phyloP scores from a whole-genome alignment of 1,140 invertebrate genomes.

The Tetragnatha versicolor region DNA sequence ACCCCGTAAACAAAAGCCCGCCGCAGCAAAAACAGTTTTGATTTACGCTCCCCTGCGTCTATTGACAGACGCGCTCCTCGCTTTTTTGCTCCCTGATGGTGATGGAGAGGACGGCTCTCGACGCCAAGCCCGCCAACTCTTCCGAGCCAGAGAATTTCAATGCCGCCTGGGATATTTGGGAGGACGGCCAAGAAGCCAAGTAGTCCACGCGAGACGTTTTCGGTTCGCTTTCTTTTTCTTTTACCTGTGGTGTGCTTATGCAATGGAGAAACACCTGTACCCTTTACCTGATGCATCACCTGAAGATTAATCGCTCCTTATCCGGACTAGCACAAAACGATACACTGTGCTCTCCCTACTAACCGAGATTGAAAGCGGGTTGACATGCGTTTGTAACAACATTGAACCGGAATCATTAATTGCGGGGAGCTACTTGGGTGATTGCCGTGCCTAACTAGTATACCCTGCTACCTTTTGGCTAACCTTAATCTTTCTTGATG shows the following conservation, averaged over 20 bases:
- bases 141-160: slow-evolving; percentile 22
- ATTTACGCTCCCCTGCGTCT: slow-evolving; percentile 1
- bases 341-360: too few species aligned
- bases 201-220: background rate
- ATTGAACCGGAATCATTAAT: too few species aligned
- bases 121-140: slow-evolving; percentile 29
- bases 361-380: too few species aligned
- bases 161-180: slow-evolving; percentile 41
- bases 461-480: too few species aligned
- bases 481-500: too few species aligned
- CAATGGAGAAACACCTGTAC: background rate
- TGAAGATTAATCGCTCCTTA: too few species aligned
- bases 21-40: background rate
- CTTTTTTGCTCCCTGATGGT: slow-evolving; percentile 17
- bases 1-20: slow-evolving; percentile 21
- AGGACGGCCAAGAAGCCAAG: slow-evolving; percentile 14
- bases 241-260: background rate
- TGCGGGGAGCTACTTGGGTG: too few species aligned
- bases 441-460: too few species aligned
- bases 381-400: too few species aligned
- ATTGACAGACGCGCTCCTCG: slow-evolving; percentile 38
- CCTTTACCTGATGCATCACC: background rate
- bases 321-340: too few species aligned
- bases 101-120: slow-evolving; percentile 18
- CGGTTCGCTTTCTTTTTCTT: background rate